Evolutionary conservation across 2,113 vertebrate species (phyloP), one percentile per base, ranked within the genome.

Genomic region (Ivindomyrus marchei): DNA sequence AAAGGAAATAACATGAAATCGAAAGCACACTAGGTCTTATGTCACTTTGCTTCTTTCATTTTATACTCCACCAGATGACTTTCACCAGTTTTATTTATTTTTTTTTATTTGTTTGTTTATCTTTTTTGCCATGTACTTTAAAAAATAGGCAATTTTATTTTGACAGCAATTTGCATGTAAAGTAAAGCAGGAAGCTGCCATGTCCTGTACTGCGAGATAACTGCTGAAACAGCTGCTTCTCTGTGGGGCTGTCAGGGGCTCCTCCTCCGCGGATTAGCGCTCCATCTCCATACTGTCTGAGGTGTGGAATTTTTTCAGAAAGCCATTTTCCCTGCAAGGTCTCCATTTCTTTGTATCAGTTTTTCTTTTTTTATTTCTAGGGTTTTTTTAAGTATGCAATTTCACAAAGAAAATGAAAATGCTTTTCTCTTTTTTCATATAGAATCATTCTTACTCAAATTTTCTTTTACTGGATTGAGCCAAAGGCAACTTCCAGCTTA

Each of bases 141-240:
- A 95, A 94, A 62, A 96, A 92, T 91, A 95, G 92, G 93, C 94
- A 94, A 95, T 96, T 94, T 94, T 95, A 91, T 95, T 95, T 95
- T 96, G 95, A 96, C 95, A 95, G 95, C 93, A 95, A 95, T 95
- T 95, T 96, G 94, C 95, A 95, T 95, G 94, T 94, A 95, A 96
- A 96, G 94, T 94, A 91, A 91, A 91, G 88, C 77, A 53, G 52
- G 89, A 56, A 66, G 77, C 89, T 53, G 80, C 42, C 93, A 91
- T 91, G 93, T 93, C 92, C 92, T 90, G 87, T 89, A 90, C 92
- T 92, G 91, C 92, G 90, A 92, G 93, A 89, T 90, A 92, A 94
- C 93, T 95, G 95, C 95, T 95, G 94, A 96, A 91, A 91, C 93
- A 94, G 94, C 93, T 90, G 56, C 93, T 95, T 89, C 88, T 94